These are phyloP conservation scores for Astropecten irregularis DNA, from an alignment of 53 echinoderm and acorn worm genomes.

Conservation along the genomic window DNA sequence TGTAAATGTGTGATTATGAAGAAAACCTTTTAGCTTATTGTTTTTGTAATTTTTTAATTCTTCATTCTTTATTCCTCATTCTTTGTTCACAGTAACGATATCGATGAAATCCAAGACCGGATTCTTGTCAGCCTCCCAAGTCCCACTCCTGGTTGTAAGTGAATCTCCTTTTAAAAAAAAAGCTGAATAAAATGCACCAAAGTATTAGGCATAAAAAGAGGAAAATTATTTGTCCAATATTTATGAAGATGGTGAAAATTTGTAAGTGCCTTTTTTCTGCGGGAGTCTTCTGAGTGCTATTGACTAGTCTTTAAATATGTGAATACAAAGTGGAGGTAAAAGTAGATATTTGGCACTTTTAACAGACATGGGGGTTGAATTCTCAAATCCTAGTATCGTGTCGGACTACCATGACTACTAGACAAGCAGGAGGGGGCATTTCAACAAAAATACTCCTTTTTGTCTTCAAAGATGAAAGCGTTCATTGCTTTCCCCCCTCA, in stretches of 20 bases:
- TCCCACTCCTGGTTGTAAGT: constrained; percentile 79
- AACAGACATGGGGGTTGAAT: background rate
- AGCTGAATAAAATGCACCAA: background rate
- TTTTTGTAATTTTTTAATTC: background rate
- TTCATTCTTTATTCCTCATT: background rate
- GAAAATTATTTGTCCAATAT: background rate
- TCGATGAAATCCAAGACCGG: constrained; percentile 68
- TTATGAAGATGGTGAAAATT: background rate
- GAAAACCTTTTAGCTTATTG: background rate
- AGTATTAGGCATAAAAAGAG: background rate
- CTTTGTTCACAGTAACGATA: constrained; percentile 61
- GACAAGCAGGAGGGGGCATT: too few species aligned
- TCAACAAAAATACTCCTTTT: too few species aligned
- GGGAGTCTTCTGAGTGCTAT: too few species aligned
- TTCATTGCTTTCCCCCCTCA: too few species aligned
- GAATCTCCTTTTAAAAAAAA: background rate
- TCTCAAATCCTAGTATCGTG: too few species aligned
- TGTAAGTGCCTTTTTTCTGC: background rate
- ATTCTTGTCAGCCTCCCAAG: constrained; percentile 76
- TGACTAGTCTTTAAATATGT: background rate
- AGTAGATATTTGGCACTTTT: background rate
- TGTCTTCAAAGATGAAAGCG: too few species aligned
- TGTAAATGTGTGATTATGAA: background rate
- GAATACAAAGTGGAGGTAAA: background rate
- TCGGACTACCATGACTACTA: too few species aligned